Evolutionary conservation across 2,888 invertebrate genomes (phyloP).

Genomic region (Cephonodes hylas): DNA sequence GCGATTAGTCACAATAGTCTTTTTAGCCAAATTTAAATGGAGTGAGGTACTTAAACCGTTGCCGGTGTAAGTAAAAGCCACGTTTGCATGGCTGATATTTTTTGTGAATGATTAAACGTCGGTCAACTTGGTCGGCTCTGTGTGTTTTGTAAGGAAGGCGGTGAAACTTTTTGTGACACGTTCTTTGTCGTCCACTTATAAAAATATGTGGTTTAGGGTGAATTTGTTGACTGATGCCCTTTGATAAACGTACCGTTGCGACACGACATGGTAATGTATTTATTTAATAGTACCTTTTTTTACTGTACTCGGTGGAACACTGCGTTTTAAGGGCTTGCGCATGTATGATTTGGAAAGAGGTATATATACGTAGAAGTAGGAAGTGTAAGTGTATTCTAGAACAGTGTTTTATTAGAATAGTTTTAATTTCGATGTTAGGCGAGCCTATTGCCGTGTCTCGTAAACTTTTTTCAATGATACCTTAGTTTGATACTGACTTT

Average conservation of each 20-base stretch:
- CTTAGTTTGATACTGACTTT: no score
- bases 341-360: no score
- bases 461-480: no score
- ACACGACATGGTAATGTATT: not conserved
- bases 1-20: no score
- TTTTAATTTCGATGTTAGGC: no score
- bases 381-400: no score
- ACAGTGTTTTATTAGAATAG: no score
- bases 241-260: not conserved
- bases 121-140: not conserved
- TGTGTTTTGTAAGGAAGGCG: not conserved
- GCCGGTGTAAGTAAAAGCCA: not conserved
- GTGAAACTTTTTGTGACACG: not conserved
- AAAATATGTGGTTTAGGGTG: not conserved
- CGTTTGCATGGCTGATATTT: not conserved
- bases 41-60: not conserved
- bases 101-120: not conserved
- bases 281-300: not conserved
- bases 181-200: not conserved
- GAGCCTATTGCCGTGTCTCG: no score
- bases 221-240: not conserved
- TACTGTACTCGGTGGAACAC: not conserved
- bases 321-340: no score
- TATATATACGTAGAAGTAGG: no score
- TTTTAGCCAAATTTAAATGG: not conserved